A percentile compares a stretch with the other conserved stretches of the same genome.
phyloP scores from a whole-genome alignment of 1,140 invertebrate species.

The Ceratitis capitata region DNA sequence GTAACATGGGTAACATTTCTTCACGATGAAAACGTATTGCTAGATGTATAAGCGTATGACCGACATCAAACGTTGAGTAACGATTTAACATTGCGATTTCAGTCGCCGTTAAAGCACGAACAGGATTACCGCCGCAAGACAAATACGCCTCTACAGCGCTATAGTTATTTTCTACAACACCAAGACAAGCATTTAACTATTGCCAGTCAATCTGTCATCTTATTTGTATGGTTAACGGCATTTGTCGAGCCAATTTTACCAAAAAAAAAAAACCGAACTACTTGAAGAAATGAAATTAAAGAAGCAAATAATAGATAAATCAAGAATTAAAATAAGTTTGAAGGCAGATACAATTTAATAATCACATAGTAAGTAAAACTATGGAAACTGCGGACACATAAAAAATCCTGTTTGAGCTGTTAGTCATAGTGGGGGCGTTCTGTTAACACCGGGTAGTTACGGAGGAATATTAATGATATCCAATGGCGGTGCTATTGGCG shows the following conservation, averaged over 20 bases:
- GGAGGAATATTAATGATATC: too few species aligned
- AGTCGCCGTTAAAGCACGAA: conserved; percentile 84
- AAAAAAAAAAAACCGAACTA: background rate
- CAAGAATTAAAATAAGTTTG: conserved; percentile 16
- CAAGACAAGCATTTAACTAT: conserved; percentile 92
- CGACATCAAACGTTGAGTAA: conserved; percentile 91
- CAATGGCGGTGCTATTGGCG: too few species aligned
- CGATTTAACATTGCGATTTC: conserved; percentile 89
- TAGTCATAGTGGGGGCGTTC: too few species aligned
- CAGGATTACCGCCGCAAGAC: conserved; percentile 86
- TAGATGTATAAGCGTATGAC: conserved; percentile 93
- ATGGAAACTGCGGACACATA: background rate
- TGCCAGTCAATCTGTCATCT: conserved; percentile 86
- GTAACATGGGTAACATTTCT: conserved; percentile 87
- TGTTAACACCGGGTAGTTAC: too few species aligned
- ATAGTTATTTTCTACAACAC: conserved; percentile 88
- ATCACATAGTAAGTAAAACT: background rate
- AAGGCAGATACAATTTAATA: background rate
- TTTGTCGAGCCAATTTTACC: too few species aligned
- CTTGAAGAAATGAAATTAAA: background rate
- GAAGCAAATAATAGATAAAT: conserved; percentile 21
- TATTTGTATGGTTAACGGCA: too few species aligned
- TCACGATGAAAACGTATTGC: conserved; percentile 93
- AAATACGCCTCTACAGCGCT: conserved; percentile 89
- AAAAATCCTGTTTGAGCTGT: conserved; percentile 28